These are phyloP conservation scores for Trachymyrmex cornetzi DNA, from an alignment of 1,140 invertebrate genomes.

Conservation along the genomic window DNA sequence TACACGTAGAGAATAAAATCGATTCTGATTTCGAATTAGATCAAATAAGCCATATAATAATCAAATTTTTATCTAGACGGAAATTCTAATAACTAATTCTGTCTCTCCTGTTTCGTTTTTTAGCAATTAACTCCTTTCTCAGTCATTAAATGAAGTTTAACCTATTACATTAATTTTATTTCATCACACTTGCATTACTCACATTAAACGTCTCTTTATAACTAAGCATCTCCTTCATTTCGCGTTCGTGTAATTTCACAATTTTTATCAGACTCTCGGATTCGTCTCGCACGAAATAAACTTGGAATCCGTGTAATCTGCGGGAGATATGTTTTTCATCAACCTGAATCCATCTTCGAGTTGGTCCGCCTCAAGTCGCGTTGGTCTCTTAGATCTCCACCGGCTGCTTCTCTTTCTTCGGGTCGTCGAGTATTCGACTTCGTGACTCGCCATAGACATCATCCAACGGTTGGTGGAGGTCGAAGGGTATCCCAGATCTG, in stretches of 20 bases:
- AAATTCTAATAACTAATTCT: neutral
- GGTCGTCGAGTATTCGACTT: conserved; percentile 33
- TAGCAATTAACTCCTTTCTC: neutral
- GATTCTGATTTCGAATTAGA: neutral
- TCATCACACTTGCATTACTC: neutral
- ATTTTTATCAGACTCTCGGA: conserved; percentile 10
- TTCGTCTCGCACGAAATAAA: conserved; percentile 12
- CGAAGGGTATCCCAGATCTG: conserved; percentile 67
- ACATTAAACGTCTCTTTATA: neutral
- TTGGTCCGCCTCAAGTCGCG: conserved; percentile 59
- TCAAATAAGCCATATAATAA: neutral
- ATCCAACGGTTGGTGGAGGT: conserved; percentile 61
- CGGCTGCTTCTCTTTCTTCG: conserved; percentile 19
- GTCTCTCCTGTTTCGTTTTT: neutral
- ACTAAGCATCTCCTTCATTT: neutral
- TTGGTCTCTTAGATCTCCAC: conserved; percentile 55
- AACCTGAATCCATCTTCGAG: conserved; percentile 61
- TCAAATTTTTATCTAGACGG: neutral
- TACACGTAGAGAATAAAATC: conserved; percentile 14
- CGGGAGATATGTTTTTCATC: conserved; percentile 35
- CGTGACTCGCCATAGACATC: conserved; percentile 64
- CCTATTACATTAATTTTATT: neutral
- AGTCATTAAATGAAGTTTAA: conserved; percentile 6
- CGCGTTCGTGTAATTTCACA: conserved; percentile 11
- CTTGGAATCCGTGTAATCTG: conserved; percentile 44